Base-by-base conservation (phyloP, 2,113 vertebrate genomes). In the Centropus unirufus region DNA sequence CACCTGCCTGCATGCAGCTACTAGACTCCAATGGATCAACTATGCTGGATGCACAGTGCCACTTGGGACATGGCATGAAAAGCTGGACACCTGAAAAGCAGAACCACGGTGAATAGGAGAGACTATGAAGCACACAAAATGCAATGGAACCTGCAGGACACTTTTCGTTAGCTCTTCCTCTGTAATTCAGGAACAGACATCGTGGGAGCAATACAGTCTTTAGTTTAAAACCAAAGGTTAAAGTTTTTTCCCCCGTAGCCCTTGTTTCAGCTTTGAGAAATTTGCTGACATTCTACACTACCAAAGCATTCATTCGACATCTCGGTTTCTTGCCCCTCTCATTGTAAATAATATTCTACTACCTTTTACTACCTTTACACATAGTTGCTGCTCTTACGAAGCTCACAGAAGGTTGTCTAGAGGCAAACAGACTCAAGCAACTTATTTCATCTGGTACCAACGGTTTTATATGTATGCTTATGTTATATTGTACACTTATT, bases 291-390 rank as follows among this genome's bases (percentile, higher is more conserved):
- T 90, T 78, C 90, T 57, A 19, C 6, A 0, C 67, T 74, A 93
- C 91, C 78, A 96, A 89, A 93, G 30, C 74, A 21, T 67, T 75
- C 55, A 88, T 82, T 95, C 59, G 68, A 88, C 93, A 86, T 91
- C 73, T 94, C 90, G 40, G 66, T 93, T 93, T 81, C 93, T 94
- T 91, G 42, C 58, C 69, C 73, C 72, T 93, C 84, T 81, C 79
- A 59, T 49, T 75, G 63, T 78, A 87, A 96, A 92, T n/a, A 59
- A 52, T 64, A 9, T 54, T 94, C 61, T 55, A n/a, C 20, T 67
- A 51, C 49, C 66, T 72, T 93, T 90, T 88, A 46, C 75, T 91
- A 52, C 27, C 40, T 90, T 90, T 51, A 24, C 3, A 3, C 66
- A 34, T 19, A 78, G 74, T 34, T 88, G 32, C 61, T n/a, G 11